Base-by-base conservation (phyloP, 2,113 vertebrate genomes). In the Colius striatus region DNA sequence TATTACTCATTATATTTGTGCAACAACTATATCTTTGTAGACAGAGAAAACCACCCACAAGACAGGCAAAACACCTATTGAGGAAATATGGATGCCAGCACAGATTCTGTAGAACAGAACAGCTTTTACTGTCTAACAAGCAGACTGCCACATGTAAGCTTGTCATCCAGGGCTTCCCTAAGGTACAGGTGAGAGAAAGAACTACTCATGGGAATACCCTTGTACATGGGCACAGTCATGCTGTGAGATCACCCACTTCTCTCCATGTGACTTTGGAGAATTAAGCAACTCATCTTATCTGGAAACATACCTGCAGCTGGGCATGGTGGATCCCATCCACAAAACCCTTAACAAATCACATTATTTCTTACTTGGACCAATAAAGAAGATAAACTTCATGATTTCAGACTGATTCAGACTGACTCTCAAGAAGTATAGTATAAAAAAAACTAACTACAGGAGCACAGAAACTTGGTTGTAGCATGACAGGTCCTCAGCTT, bases 301-400 rank as follows among this genome's bases (percentile, higher is more conserved):
- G 51, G 51, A 84, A 79, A 32, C 27, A 21, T 14, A 8, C 30
- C 84, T 70, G 30, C 50, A 70, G 57, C 26, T 45, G 34, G 23
- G 34, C 58, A 66, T 36, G 58, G 58, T 26, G 9, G 62, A 66
- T 50, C 45, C 18, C 47, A 50, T 6, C 43, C 36, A 53, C 25
- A 47, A 41, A 67, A 51, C 55, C 55, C 27, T 57, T 43, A 41
- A 68, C 19, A 84, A 62, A 57, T 55, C 41, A 34, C 22, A 16
- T 58, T 36, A 20, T 57, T 75, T 67, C 20, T 70, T 85, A 76
- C 71, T 87, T 84, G n/a, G 63, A 89, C 53, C 88, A 94, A 95
- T 89, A 92, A 95, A 89, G 92, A 79, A 15, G 71, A 84, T 30
- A 87, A 93, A 77, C 29, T 93, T 95, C 65, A 73, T 29, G 18